Percentiles rank a stretch among this genome's conserved stretches.
phyloP scores from a whole-genome alignment of 2,888 invertebrate genomes.

The Caenorhabditis panamensis region DNA sequence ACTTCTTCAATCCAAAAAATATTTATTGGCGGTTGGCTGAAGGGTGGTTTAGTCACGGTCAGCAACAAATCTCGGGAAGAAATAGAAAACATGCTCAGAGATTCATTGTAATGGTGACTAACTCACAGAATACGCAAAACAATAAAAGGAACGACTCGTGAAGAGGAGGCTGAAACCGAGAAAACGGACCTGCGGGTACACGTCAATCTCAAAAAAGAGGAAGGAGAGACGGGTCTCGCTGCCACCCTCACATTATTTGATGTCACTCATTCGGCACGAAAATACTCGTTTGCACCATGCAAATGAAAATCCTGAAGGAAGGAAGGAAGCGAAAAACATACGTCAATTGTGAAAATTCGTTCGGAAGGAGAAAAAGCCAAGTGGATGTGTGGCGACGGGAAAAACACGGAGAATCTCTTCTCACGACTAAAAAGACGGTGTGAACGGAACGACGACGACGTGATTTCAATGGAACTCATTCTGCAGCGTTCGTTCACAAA shows the following conservation, averaged over 20 bases:
- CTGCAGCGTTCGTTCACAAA: no score
- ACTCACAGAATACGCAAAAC: conserved; percentile 26
- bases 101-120: conserved; percentile 57
- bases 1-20: conserved; percentile 10
- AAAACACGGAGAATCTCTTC: conserved; percentile 15
- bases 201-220: conserved; percentile 15
- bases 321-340: conserved; percentile 50
- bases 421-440: conserved; percentile 8
- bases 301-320: conserved; percentile 24
- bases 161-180: neutral
- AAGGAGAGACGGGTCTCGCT: neutral
- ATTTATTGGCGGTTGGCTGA: conserved; percentile 27
- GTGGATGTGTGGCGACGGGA: conserved; percentile 29
- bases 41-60: conserved; percentile 37
- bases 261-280: conserved; percentile 42
- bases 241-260: conserved; percentile 20
- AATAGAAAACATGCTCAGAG: conserved; percentile 52
- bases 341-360: conserved; percentile 53
- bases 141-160: conserved; percentile 7
- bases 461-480: conserved; percentile 1
- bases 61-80: conserved; percentile 30
- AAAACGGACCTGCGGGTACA: conserved; percentile 9
- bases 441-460: neutral
- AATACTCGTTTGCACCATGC: conserved; percentile 49
- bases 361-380: conserved; percentile 13